A percentile compares a stretch with the other conserved stretches of the same genome.
These are phyloP conservation scores for Bradypus variegatus DNA, from an alignment of 2,797 vertebrate genomes.

Conservation along the genomic window DNA sequence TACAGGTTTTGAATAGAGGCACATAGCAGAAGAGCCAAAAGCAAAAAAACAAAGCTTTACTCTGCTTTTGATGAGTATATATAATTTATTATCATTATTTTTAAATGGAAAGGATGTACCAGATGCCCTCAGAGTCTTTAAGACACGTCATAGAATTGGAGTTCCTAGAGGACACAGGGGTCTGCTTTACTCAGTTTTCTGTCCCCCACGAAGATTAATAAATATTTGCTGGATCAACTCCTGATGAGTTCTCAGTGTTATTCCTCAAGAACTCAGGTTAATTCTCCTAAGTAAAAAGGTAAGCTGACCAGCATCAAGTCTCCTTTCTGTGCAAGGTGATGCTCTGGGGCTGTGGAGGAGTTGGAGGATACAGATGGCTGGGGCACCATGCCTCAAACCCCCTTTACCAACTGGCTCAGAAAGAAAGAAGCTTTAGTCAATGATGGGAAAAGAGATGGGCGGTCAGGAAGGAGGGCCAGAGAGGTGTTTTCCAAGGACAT, in stretches of 20 bases:
- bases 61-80: not conserved
- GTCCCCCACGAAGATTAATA: constrained; percentile 1
- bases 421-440: constrained; percentile 1
- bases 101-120: not conserved
- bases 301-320: not conserved
- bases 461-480: not conserved
- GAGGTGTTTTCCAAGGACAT: not conserved
- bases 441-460: not conserved
- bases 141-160: not conserved
- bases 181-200: not conserved
- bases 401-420: not conserved
- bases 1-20: not conserved
- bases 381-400: not conserved
- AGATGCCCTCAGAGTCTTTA: constrained; percentile 1
- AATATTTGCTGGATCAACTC: not conserved
- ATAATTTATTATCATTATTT: not conserved
- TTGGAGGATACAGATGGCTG: not conserved
- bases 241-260: not conserved
- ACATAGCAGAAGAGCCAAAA: not conserved
- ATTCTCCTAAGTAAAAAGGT: not conserved
- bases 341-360: not conserved
- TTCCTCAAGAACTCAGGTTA: not conserved
- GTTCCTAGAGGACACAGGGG: not conserved
- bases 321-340: not conserved
- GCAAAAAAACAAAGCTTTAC: not conserved